Evolutionary conservation across 2,888 invertebrate species (phyloP).

Genomic region (Hypercompe scribonia): DNA sequence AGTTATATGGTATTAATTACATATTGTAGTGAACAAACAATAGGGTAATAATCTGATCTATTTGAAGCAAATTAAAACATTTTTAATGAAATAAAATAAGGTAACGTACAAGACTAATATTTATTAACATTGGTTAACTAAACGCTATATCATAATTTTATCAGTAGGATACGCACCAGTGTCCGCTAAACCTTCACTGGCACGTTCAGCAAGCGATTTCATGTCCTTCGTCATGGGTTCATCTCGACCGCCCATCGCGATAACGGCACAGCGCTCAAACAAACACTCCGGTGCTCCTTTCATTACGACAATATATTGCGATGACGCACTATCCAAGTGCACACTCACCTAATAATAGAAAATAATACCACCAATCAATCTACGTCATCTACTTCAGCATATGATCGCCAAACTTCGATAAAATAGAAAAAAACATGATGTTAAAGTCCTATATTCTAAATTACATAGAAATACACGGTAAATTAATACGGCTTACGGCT

Average conservation of each 20-base stretch:
- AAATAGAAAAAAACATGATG: neutral
- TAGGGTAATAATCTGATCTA: too few relatives aligned
- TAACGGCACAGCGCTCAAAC: constrained; percentile 92
- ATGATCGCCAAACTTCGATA: neutral
- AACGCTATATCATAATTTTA: neutral
- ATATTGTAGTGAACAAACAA: too few relatives aligned
- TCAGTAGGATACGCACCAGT: constrained; percentile 63
- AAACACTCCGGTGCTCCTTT: constrained; percentile 99
- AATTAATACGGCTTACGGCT: neutral
- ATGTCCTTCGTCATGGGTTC: constrained; percentile 70
- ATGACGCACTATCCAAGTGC: constrained; percentile 92
- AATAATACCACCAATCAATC: too few relatives aligned
- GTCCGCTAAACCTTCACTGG: constrained; percentile 68
- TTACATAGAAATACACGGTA: neutral
- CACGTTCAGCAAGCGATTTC: constrained; percentile 60
- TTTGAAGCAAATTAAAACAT: too few relatives aligned
- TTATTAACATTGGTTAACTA: neutral
- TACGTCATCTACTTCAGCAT: neutral
- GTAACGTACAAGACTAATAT: neutral
- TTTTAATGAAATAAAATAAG: too few relatives aligned
- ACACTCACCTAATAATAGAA: constrained; percentile 85
- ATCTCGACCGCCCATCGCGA: constrained; percentile 92
- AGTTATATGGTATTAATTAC: too few relatives aligned
- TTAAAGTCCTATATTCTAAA: neutral
- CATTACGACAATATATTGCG: constrained; percentile 94